Conservation (phyloP, 2,113 vertebrate species). For the Neodon shergylaensis region DNA sequence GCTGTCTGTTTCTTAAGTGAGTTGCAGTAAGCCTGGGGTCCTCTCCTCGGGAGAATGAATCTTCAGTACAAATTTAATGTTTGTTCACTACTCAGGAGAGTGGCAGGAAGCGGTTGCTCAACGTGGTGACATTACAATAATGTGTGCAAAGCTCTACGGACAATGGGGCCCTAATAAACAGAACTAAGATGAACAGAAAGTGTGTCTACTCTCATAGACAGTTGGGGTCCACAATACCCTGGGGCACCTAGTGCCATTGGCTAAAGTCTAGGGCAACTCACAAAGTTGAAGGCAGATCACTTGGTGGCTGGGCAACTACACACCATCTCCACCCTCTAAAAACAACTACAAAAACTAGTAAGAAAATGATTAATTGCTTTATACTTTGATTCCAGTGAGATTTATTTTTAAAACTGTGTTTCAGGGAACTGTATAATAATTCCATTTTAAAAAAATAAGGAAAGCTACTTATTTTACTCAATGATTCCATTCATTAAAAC, state of each 20-base stretch:
- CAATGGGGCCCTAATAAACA: neutral
- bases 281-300: neutral
- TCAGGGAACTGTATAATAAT: neutral
- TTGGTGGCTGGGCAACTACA: neutral
- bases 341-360: neutral
- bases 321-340: no score
- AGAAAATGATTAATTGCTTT: neutral
- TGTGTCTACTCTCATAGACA: neutral
- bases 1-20: neutral
- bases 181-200: neutral
- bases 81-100: neutral
- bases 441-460: neutral
- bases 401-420: neutral
- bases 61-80: neutral
- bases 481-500: neutral
- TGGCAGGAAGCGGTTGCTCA: fast-evolving
- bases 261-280: neutral
- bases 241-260: neutral
- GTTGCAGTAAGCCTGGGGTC: neutral
- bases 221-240: no score
- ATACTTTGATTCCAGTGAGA: neutral
- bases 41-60: neutral
- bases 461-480: neutral
- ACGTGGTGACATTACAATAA: neutral
- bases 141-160: fast-evolving